phyloP scores from a whole-genome alignment of 2,797 vertebrate genomes.

The Peromyscus nudipes region DNA sequence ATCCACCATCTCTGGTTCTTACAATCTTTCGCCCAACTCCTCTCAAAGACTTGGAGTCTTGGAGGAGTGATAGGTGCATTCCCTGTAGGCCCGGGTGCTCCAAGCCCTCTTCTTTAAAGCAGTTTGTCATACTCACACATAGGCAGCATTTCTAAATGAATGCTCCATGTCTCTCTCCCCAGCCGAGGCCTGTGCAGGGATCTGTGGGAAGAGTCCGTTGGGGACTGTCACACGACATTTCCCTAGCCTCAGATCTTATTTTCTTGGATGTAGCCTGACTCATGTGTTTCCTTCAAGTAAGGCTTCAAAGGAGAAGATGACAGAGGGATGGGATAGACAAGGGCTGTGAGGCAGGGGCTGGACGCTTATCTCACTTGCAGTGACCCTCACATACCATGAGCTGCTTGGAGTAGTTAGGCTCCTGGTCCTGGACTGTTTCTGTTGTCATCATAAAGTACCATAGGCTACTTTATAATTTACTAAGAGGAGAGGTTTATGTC shows the following conservation, averaged over 20 bases:
- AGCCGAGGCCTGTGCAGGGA: background rate
- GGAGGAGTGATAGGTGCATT: background rate
- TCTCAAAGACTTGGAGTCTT: background rate
- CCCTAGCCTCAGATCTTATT: background rate
- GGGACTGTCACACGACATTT: background rate
- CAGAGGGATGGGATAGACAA: background rate
- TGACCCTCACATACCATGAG: background rate
- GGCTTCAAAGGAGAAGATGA: background rate
- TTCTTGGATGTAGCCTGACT: background rate
- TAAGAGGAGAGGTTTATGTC: background rate
- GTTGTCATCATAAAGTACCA: background rate
- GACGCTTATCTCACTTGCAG: background rate
- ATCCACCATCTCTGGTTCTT: background rate
- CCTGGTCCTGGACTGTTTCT: background rate
- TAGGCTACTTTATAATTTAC: background rate
- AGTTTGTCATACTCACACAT: background rate
- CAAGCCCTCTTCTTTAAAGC: background rate
- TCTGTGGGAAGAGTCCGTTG: background rate
- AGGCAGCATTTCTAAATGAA: background rate
- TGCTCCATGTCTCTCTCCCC: background rate
- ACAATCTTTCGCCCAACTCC: background rate
- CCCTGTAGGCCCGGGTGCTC: background rate
- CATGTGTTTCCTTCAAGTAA: background rate
- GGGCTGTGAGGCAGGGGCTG: rapidly evolving
- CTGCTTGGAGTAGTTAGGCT: background rate